phyloP scores from a whole-genome alignment of 2,113 vertebrate genomes.

The Macquaria ambigua region DNA sequence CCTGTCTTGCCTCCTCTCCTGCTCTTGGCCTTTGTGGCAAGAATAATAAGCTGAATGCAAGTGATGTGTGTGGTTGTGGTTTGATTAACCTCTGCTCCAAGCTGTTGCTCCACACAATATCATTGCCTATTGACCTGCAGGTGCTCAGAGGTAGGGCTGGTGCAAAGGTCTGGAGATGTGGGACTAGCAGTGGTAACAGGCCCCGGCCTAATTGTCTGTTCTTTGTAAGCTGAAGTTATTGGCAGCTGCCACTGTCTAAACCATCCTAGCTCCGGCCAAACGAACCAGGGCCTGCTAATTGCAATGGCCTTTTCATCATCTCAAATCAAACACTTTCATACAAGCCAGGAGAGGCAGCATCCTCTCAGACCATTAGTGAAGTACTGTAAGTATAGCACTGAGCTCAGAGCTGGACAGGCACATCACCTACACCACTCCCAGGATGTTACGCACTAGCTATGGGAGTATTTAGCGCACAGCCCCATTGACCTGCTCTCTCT shows the following conservation, averaged over 20 bases:
- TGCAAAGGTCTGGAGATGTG: constrained; percentile 89
- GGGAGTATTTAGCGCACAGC: constrained; percentile 84
- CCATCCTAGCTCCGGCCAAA: constrained; percentile 86
- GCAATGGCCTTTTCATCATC: constrained; percentile 96
- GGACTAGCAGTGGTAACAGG: constrained; percentile 84
- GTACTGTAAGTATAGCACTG: constrained; percentile 71
- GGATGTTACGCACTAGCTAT: constrained; percentile 44
- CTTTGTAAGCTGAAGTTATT: constrained; percentile 87
- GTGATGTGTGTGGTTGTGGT: constrained; percentile 65
- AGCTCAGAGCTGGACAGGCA: constrained; percentile 60
- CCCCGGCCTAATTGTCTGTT: constrained; percentile 88
- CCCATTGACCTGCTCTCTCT: constrained; percentile 84
- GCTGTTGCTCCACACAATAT: constrained; percentile 77
- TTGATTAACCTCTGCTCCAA: constrained; percentile 84
- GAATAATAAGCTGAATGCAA: constrained; percentile 71
- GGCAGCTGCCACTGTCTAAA: constrained; percentile 91
- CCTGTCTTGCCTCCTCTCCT: constrained; percentile 22
- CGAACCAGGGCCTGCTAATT: constrained; percentile 88
- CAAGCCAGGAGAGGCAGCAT: constrained; percentile 80
- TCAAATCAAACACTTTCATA: constrained; percentile 89
- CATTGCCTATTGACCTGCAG: constrained; percentile 91
- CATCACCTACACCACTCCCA: constrained; percentile 48
- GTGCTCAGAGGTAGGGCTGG: constrained; percentile 83
- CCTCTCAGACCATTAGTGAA: constrained; percentile 87
- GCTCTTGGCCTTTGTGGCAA: constrained; percentile 63